Percentiles rank a stretch among this genome's conserved stretches.
phyloP scores from a whole-genome alignment of 2,797 vertebrate genomes.

The Melanotaenia pygmaea region DNA sequence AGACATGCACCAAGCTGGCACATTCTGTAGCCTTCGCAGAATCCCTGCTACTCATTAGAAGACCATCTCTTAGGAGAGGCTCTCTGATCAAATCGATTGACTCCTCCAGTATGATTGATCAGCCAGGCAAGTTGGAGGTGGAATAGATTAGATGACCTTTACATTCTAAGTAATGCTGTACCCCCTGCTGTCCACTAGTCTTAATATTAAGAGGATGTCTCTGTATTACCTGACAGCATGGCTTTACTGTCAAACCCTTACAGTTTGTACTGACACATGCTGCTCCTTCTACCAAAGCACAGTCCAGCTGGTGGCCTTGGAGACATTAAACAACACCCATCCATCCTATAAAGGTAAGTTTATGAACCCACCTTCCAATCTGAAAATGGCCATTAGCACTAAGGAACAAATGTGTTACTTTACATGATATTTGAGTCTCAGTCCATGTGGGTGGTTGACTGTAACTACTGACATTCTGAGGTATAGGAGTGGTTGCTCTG shows the following conservation, averaged over 20 bases:
- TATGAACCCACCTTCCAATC: constrained; percentile 76
- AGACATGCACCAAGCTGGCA: constrained; percentile 71
- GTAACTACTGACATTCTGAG: constrained; percentile 69
- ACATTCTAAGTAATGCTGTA: constrained; percentile 55
- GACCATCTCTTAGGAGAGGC: constrained; percentile 64
- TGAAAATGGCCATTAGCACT: constrained; percentile 76
- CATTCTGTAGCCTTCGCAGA: constrained; percentile 41
- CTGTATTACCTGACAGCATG: constrained; percentile 66
- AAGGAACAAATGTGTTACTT: constrained; percentile 75
- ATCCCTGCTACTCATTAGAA: constrained; percentile 52
- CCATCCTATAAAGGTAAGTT: constrained; percentile 77
- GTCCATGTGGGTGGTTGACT: constrained; percentile 71
- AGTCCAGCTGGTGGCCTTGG: constrained; percentile 76
- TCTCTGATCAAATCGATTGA: constrained; percentile 78
- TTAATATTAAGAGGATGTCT: constrained; percentile 68
- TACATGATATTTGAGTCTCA: constrained; percentile 74
- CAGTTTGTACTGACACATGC: constrained; percentile 52
- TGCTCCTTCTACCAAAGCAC: constrained; percentile 60
- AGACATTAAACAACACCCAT: constrained; percentile 78
- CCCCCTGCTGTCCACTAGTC: constrained; percentile 59
- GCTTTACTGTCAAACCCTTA: constrained; percentile 61
- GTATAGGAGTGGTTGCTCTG: constrained; percentile 62
- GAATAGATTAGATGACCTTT: constrained; percentile 81
- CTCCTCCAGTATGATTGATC: constrained; percentile 75
- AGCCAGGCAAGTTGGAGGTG: constrained; percentile 69